These are phyloP conservation scores for Desmophyllum pertusum DNA, from an alignment of 92 coral and sea anemone species.

Conservation along the genomic window DNA sequence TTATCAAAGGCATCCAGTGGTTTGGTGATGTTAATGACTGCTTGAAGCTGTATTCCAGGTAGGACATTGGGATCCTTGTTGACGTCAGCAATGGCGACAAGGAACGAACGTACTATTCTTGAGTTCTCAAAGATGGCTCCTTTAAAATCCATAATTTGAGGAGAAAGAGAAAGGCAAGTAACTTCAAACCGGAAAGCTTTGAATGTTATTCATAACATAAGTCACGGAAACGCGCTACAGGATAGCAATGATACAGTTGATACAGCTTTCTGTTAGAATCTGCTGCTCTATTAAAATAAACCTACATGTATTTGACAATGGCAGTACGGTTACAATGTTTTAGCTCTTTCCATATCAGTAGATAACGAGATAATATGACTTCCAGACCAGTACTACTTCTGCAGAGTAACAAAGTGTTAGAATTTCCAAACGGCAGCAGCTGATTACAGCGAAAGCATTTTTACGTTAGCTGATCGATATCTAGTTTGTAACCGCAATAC, in stretches of 20 bases:
- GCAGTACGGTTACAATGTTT: no score
- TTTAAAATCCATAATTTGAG: background rate
- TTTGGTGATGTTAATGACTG: slow-evolving; percentile 50
- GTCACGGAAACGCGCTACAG: background rate
- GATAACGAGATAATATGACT: no score
- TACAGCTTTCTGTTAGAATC: no score
- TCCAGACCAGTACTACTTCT: no score
- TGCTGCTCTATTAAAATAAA: no score
- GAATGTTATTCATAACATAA: background rate
- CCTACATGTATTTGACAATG: no score
- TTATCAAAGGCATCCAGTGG: slow-evolving; percentile 57
- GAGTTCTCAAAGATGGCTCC: slow-evolving; percentile 30
- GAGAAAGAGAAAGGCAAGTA: background rate
- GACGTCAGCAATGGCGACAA: slow-evolving; percentile 53
- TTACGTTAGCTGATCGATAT: no score
- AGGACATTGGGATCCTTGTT: slow-evolving; percentile 53
- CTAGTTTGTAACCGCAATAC: no score
- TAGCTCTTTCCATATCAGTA: no score
- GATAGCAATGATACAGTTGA: background rate
- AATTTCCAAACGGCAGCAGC: no score
- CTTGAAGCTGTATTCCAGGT: slow-evolving; percentile 46
- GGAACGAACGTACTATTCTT: slow-evolving; percentile 17
- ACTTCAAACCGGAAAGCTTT: background rate
- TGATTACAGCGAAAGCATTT: no score
- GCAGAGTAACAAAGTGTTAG: no score